Evolutionary conservation across 2,113 vertebrate species (phyloP).

Genomic region (Ptyas mucosa): DNA sequence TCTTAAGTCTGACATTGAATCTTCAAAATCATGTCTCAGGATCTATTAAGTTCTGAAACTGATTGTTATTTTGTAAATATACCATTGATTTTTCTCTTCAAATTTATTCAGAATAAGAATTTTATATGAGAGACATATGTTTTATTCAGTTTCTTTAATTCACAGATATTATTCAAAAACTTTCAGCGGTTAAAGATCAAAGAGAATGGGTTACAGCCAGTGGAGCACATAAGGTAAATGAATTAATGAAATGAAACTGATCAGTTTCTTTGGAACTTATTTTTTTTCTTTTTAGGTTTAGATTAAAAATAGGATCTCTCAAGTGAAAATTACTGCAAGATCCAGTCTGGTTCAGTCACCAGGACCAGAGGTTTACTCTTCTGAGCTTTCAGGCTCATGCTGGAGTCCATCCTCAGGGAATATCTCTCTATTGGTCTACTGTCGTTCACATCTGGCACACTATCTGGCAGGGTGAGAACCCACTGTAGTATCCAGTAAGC

Average conservation of each 20-base stretch:
- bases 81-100: background rate
- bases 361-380: too few relatives aligned
- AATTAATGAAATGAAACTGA: background rate
- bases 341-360: too few relatives aligned
- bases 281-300: background rate
- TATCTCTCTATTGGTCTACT: too few relatives aligned
- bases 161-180: slow-evolving; percentile 86
- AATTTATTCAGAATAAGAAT: slow-evolving; percentile 24
- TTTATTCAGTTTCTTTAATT: slow-evolving; percentile 31
- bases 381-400: too few relatives aligned
- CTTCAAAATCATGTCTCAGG: slow-evolving; percentile 8
- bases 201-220: slow-evolving; percentile 76
- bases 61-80: background rate
- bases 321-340: background rate
- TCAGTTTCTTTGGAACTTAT: background rate
- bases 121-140: background rate
- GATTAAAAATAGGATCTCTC: background rate
- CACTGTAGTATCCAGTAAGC: too few relatives aligned
- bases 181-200: slow-evolving; percentile 76
- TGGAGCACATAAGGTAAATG: slow-evolving; percentile 77
- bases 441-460: too few relatives aligned
- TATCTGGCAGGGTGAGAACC: too few relatives aligned
- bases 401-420: too few relatives aligned
- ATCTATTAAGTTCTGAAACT: background rate
- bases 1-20: background rate